Evolutionary conservation across 2,797 vertebrate genomes (phyloP), one percentile per base, ranked within the genome.

Genomic region (Neosilurus hyrtlii): DNA sequence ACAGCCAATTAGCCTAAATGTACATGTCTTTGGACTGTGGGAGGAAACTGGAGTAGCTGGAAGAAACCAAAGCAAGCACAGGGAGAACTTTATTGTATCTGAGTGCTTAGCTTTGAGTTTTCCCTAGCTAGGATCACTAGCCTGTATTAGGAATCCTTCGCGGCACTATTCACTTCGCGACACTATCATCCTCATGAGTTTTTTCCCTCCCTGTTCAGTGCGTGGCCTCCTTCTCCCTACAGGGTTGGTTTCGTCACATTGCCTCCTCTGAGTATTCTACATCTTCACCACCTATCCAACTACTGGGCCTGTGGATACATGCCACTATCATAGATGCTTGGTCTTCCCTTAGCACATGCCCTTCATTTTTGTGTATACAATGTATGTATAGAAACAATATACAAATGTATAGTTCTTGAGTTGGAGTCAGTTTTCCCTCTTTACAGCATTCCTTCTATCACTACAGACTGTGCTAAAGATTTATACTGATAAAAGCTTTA

Each of bases 271-370:
- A 30, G 76, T 26, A 52, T 63, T 51, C 15, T 10, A 59, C 5
- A 75, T n/a, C 20, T 61, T 7, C 9, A 51, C 10, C 0, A 4
- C 63, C 9, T 51, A 12, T 24, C 15, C 4, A 62, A 62, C 57
- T 49, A 52, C 76, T 63, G 9, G 37, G 61, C 76, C 61, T 78
- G 59, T 78, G 9, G 15, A 52, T 18, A 65, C 43, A 63, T 78
- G 59, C 75, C n/a, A 16, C 37, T 26, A 65, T 8, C 57, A 75
- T 57, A 14, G 54, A 35, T 57, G 26, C 18, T 12, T 35, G 24
- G 9, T 18, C 24, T 26, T 73, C 15, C n/a, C 16, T 56, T 74
- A 56, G 24, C 15, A 18, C 1, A 4, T 56, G 71, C 24, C 20
- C 24, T 30, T 74, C 26, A 57, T 73, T 54, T 73, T 3, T 54